Evolutionary conservation across 64 coral and sea anemone genomes (phyloP).

Genomic region (Pocillopora damicornis): DNA sequence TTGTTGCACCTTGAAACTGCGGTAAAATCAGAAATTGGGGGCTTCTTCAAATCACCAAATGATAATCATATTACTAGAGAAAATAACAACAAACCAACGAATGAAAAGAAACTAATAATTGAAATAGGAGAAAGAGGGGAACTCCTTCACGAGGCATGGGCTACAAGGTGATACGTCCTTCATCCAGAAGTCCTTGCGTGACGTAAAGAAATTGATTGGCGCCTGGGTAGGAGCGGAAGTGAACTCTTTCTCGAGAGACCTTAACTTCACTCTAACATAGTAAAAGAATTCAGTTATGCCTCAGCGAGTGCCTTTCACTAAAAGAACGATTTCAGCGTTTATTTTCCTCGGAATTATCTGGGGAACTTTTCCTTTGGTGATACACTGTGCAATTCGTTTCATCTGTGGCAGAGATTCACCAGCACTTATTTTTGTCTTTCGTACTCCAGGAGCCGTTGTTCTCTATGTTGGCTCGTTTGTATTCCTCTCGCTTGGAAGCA

Average conservation of each 20-base stretch:
- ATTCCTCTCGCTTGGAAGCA: slow-evolving; percentile 35
- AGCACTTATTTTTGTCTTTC: slow-evolving; percentile 85
- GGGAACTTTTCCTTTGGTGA: slow-evolving; percentile 77
- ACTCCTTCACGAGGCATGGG: too few species aligned
- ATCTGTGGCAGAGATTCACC: slow-evolving; percentile 41
- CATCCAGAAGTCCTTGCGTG: too few species aligned
- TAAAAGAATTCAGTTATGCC: slow-evolving; percentile 26
- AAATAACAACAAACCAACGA: too few species aligned
- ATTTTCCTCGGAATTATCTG: slow-evolving; percentile 79
- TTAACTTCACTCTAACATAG: too few species aligned
- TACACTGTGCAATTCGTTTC: slow-evolving; percentile 67
- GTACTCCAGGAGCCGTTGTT: slow-evolving; percentile 75
- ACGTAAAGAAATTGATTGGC: not conserved
- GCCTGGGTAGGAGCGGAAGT: not conserved
- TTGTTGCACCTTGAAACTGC: too few species aligned
- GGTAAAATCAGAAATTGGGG: too few species aligned
- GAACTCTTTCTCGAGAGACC: not conserved
- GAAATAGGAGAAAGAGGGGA: too few species aligned
- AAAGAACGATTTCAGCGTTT: slow-evolving; percentile 64
- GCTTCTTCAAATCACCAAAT: too few species aligned
- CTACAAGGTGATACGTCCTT: too few species aligned
- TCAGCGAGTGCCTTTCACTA: slow-evolving; percentile 66
- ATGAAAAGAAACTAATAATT: too few species aligned
- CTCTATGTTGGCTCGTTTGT: slow-evolving; percentile 63
- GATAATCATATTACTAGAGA: too few species aligned